Conservation (phyloP, 1,140 invertebrate species). For the Aphis craccivora region DNA sequence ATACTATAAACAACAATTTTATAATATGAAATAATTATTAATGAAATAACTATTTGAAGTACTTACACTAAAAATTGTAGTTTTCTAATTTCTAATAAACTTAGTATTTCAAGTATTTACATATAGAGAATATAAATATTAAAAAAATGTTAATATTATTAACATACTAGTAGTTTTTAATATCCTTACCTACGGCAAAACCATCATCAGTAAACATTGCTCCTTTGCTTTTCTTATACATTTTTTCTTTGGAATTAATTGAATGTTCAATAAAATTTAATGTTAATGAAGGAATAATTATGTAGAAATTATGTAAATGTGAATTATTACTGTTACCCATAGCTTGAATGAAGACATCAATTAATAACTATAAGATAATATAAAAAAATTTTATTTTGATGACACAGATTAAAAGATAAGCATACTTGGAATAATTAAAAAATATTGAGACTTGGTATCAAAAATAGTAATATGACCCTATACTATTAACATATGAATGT, state of each 20-base stretch:
- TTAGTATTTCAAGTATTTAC: background rate
- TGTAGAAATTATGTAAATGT: slow-evolving; percentile 92
- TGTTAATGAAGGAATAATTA: slow-evolving; percentile 92
- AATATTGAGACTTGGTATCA: background rate
- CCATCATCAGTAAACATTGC: slow-evolving; percentile 97
- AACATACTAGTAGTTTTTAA: background rate
- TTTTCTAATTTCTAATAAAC: background rate
- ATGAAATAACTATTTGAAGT: too few species aligned
- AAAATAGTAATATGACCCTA: too few species aligned
- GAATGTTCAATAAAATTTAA: slow-evolving; percentile 95
- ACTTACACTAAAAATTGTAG: too few species aligned
- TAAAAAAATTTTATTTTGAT: background rate
- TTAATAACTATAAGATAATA: slow-evolving; percentile 73
- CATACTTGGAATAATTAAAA: background rate
- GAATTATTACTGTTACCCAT: slow-evolving; percentile 88
- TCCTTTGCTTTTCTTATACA: slow-evolving; percentile 78
- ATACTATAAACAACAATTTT: too few species aligned
- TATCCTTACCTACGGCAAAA: slow-evolving; percentile 87
- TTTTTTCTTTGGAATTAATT: slow-evolving; percentile 90
- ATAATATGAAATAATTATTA: too few species aligned
- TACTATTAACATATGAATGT: too few species aligned
- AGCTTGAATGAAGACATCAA: slow-evolving; percentile 90
- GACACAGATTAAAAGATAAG: background rate
- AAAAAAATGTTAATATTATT: background rate
- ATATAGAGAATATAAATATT: background rate